Evolutionary conservation across 2,888 invertebrate species (phyloP).

Genomic region (Hoplodrina ambigua): DNA sequence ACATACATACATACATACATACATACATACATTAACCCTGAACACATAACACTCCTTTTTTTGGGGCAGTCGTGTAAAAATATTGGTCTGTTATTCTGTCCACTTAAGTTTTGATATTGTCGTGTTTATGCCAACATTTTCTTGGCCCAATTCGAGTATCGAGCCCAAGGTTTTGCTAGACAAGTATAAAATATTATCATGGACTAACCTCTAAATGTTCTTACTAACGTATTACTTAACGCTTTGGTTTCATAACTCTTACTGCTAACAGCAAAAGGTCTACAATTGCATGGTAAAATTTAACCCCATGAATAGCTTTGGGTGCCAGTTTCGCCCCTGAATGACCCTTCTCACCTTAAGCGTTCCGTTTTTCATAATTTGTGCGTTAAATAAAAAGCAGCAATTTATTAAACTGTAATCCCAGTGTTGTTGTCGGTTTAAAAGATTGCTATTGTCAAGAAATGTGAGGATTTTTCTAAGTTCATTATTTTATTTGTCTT

Average conservation of each 20-base stretch:
- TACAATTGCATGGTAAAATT: slow-evolving; percentile 24
- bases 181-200: slow-evolving; percentile 49
- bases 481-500: slow-evolving; percentile 36
- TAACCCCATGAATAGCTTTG: slow-evolving; percentile 30
- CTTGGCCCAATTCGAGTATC: slow-evolving; percentile 43
- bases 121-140: slow-evolving; percentile 29
- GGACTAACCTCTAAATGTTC: slow-evolving; percentile 37
- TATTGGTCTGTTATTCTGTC: slow-evolving; percentile 5
- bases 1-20: too few species aligned
- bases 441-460: slow-evolving; percentile 66
- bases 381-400: slow-evolving; percentile 64
- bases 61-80: too few species aligned
- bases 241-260: slow-evolving; percentile 22
- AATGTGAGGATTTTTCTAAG: slow-evolving; percentile 43
- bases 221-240: slow-evolving; percentile 13
- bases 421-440: slow-evolving; percentile 64
- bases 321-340: slow-evolving; percentile 38
- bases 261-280: slow-evolving; percentile 33
- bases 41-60: too few species aligned
- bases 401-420: slow-evolving; percentile 67
- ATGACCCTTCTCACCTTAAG: slow-evolving; percentile 67
- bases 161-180: slow-evolving; percentile 45
- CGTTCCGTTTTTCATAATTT: slow-evolving; percentile 67
- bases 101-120: slow-evolving; percentile 15
- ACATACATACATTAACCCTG: too few species aligned